Base-by-base conservation (phyloP, 2,797 vertebrate species). In the Gallinago solitaria region DNA sequence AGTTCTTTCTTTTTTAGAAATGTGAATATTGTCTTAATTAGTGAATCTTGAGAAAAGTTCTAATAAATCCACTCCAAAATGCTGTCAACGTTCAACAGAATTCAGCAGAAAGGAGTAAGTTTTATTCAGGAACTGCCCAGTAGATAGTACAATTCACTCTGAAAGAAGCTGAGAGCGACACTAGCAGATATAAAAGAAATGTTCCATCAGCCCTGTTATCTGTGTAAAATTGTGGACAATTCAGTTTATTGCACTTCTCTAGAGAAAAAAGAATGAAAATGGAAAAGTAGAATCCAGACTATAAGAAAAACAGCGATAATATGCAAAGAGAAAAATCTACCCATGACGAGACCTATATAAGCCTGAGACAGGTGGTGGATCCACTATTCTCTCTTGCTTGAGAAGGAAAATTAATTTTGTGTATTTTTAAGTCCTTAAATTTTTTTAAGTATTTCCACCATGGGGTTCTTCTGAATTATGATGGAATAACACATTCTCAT, bases 21-120 rank as follows among this genome's bases (percentile, higher is more conserved):
- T 47, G 28, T 45, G 81, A 71, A 82, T 71, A 59, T 50, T 91
- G 73, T 83, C 43, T 85, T 88, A 90, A 70, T 90, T 67, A 47
- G 56, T 32, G 75, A 92, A 95, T 93, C 77, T 90, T 61, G 33
- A 27, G 32, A 47, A 92, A 83, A 71, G 53, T n/a, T 95, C 70
- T 86, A 77, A 90, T 27, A 96, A 95, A 86, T 71, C 59, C 84
- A 21, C n/a, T 81, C 43, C 45, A 82, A 96, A 95, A 89, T 96
- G 65, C 64, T 95, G 86, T 45, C 84, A 65, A 67, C 56, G 14
- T 67, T 60, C 27, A 30, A n/a, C 32, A 33, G 35, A 93, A 82
- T 95, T 88, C 87, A 96, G 61, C 70, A 91, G 80, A 94, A 92
- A 83, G 33, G 75, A 82, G 51, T 89, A 54, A 91, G 54, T 83